Evolutionary conservation across 64 coral and sea anemone species (phyloP), one percentile per base, ranked within the genome.

Genomic region (Acropora yongei): DNA sequence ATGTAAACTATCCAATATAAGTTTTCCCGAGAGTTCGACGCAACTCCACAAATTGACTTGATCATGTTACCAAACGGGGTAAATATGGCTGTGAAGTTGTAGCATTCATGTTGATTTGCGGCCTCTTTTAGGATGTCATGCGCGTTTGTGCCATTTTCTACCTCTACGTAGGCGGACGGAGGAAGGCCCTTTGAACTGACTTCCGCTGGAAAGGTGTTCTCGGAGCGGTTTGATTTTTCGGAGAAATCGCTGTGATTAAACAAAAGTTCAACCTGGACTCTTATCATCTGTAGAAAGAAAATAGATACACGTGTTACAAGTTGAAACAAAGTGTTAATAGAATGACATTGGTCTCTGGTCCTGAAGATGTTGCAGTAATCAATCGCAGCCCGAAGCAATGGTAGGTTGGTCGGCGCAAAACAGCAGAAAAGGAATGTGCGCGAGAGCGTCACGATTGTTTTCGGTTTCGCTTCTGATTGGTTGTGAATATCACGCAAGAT

Each of bases 1-100:
- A 90, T 50, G 48, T 93, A 95, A 8, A 98, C 53, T 77, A 86
- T 93, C 96, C 96, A 98, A 11, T 95, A 89, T 1, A 75, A 44
- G 8, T 80, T 95, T 14, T 81, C 80, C 1, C 17, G 45, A 0
- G 20, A 10, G 44, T 75, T 87, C 50, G 87, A 72, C 49, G 75
- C 11, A 71, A 90, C 44, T 1, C 55, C 86, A 50, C 76, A 93
- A 41, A 98, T 95, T 13, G 90, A 79, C 42, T 30, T 74, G 13
- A 98, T 76, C 76, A 82, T 74, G 2, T 65, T 65, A 17, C 96
- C 96, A 63, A 83, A 98, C 13, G 74, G 57, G n/a, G 87, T 93
- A 44, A 83, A 19, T 0, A 6, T 3, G 2, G 80, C 43, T 6
- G 43, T 41, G 43, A 95, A 90, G 3, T 88, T 79, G 60, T 80